These are phyloP conservation scores for Micromys minutus DNA, from an alignment of 2,113 vertebrate genomes.

Conservation along the genomic window DNA sequence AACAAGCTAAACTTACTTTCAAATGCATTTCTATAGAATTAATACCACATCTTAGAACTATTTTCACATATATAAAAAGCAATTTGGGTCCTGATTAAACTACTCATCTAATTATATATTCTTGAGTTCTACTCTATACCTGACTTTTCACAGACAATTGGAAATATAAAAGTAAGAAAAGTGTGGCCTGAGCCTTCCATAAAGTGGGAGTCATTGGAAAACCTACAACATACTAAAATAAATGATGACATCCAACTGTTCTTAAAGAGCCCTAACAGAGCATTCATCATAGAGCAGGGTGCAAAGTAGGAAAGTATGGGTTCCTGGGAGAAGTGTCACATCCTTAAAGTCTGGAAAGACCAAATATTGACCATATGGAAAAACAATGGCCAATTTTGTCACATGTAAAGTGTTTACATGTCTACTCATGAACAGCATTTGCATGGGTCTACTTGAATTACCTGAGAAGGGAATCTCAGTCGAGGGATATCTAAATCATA, in stretches of 20 bases:
- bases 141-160: background rate
- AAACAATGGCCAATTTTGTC: constrained; percentile 3
- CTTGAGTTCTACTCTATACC: background rate
- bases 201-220: background rate
- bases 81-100: background rate
- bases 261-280: background rate
- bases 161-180: background rate
- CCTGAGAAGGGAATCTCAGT: background rate
- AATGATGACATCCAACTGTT: background rate
- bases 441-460: background rate
- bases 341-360: background rate
- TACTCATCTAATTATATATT: background rate
- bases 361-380: background rate
- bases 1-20: background rate
- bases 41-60: background rate
- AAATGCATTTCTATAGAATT: constrained; percentile 2
- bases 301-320: background rate
- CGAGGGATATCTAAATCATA: background rate
- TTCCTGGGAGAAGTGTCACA: constrained; percentile 16
- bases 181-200: background rate
- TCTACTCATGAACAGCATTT: background rate
- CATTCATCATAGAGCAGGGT: background rate
- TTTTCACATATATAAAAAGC: constrained; percentile 33
- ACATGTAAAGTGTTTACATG: background rate
- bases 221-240: background rate